phyloP scores from a whole-genome alignment of 2,888 invertebrate species.

The Portevinia maculata region DNA sequence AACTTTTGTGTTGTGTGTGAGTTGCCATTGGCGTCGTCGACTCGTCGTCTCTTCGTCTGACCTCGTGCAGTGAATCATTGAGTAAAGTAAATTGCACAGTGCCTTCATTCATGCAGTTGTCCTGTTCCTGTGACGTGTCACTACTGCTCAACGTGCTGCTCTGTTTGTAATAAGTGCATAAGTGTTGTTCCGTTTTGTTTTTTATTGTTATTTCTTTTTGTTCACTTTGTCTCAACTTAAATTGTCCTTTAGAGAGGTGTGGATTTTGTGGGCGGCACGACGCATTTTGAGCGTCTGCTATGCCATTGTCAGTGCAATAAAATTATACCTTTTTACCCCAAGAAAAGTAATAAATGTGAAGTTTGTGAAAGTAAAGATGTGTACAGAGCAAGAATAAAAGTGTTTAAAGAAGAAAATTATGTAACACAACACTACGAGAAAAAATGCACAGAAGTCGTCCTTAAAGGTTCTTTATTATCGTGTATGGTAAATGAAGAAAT shows the following conservation, averaged over 20 bases:
- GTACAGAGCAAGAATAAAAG: conserved; percentile 28
- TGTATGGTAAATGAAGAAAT: conserved; percentile 49
- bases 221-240: conserved; percentile 7
- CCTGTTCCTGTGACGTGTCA: conserved; percentile 64
- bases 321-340: conserved; percentile 24
- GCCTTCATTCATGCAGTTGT: conserved; percentile 73
- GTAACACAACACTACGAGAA: conserved; percentile 54
- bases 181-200: conserved; percentile 28
- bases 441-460: conserved; percentile 1
- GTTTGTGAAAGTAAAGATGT: conserved; percentile 12
- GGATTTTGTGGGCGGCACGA: conserved; percentile 61
- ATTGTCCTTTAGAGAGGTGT: conserved; percentile 35
- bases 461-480: conserved; percentile 24
- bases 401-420: conserved; percentile 62
- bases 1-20: conserved; percentile 18
- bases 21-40: conserved; percentile 9
- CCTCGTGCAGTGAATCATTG: conserved; percentile 73
- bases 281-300: conserved; percentile 47
- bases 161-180: conserved; percentile 20
- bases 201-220: conserved; percentile 9
- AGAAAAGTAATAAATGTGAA: conserved; percentile 19
- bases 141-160: conserved; percentile 55
- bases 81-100: conserved; percentile 68
- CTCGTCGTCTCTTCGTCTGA: conserved; percentile 66
- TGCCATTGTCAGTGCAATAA: conserved; percentile 59